phyloP scores from a whole-genome alignment of 2,113 vertebrate genomes.

The Pheucticus melanocephalus region DNA sequence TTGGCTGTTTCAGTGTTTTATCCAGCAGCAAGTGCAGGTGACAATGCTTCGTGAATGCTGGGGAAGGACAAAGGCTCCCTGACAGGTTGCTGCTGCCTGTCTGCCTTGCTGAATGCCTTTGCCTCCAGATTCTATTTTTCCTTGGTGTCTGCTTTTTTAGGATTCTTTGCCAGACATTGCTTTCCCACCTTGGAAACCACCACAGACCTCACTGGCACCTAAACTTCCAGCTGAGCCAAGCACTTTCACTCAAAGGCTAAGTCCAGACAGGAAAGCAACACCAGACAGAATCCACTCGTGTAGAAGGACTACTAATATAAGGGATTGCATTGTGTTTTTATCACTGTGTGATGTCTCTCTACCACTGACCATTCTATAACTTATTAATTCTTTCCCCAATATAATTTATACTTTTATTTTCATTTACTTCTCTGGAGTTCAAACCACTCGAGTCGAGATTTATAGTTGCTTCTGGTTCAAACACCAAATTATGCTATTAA shows the following conservation, averaged over 20 bases:
- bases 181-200: background rate
- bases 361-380: background rate
- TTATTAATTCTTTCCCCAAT: background rate
- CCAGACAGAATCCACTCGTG: fast-evolving
- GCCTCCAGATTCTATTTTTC: background rate
- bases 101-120: background rate
- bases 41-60: background rate
- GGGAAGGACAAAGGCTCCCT: background rate
- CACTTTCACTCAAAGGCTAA: background rate
- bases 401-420: background rate
- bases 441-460: background rate
- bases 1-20: background rate
- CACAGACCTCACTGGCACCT: background rate
- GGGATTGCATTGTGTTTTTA: background rate
- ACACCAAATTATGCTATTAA: background rate
- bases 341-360: background rate
- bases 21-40: fast-evolving
- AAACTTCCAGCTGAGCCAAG: background rate
- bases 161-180: background rate
- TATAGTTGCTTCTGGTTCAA: background rate
- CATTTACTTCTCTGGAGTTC: background rate
- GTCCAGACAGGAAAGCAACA: background rate
- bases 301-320: background rate
- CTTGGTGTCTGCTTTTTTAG: background rate
- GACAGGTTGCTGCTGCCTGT: fast-evolving